These are phyloP conservation scores for Amiota mariae DNA, from an alignment of 2,888 invertebrate species.

Conservation along the genomic window DNA sequence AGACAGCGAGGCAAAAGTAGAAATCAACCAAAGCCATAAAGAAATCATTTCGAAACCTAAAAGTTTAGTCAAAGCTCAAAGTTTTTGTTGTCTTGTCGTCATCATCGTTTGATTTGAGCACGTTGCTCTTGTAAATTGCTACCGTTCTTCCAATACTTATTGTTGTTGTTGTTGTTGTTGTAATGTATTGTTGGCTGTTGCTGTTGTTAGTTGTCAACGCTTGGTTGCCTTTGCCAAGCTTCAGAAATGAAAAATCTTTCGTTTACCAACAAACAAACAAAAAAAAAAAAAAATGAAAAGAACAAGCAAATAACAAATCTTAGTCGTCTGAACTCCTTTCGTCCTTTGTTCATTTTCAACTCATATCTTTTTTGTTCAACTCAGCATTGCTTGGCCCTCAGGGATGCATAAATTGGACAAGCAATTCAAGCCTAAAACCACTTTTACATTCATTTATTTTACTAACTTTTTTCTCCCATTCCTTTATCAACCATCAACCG, in stretches of 20 bases:
- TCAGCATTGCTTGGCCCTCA: conserved; percentile 26
- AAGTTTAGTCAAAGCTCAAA: conserved; percentile 50
- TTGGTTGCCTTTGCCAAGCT: conserved; percentile 27
- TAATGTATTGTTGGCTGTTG: not conserved
- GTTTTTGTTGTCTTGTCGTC: not conserved
- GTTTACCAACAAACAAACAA: not conserved
- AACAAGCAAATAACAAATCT: not conserved
- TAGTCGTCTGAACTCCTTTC: conserved; percentile 4
- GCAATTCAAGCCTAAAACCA: conserved; percentile 66
- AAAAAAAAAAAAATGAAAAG: not conserved
- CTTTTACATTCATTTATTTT: conserved; percentile 59
- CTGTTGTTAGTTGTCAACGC: conserved; percentile 19
- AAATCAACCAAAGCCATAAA: conserved; percentile 46
- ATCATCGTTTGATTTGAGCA: not conserved
- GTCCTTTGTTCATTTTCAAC: not conserved
- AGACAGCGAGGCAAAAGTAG: not conserved
- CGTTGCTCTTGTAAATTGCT: too few species aligned
- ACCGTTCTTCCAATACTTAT: too few species aligned
- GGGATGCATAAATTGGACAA: conserved; percentile 64
- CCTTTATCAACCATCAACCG: too few species aligned
- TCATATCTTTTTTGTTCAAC: not conserved
- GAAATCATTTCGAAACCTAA: conserved; percentile 66
- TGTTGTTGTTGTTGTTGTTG: too few species aligned
- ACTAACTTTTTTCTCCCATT: not conserved
- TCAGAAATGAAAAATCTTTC: conserved; percentile 35